These are phyloP conservation scores for Achatina immaculata DNA, from an alignment of 1,140 invertebrate genomes.

Conservation along the genomic window DNA sequence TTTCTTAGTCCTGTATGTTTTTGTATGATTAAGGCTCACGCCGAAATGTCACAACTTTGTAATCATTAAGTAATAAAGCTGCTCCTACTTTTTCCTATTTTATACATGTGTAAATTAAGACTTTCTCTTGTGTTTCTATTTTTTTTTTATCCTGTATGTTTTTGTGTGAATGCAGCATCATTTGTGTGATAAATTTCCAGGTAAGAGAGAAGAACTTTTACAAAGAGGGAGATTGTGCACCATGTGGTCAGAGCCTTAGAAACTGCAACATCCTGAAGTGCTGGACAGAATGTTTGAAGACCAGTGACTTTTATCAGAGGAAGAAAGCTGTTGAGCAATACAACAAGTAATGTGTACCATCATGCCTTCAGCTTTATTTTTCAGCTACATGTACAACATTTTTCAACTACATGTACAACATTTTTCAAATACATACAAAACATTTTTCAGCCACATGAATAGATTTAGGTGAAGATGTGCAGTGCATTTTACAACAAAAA, in stretches of 20 bases:
- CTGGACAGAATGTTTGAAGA: slow-evolving; percentile 84
- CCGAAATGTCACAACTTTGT: too few species aligned
- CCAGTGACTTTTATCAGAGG: slow-evolving; percentile 77
- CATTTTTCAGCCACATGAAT: not conserved
- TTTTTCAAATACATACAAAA: not conserved
- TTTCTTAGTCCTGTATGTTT: too few species aligned
- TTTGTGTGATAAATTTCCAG: slow-evolving; percentile 60
- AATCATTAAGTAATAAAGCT: too few species aligned
- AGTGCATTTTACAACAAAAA: too few species aligned
- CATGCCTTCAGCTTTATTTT: not conserved
- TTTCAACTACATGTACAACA: not conserved
- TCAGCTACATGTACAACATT: not conserved
- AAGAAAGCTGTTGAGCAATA: slow-evolving; percentile 44
- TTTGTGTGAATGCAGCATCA: not conserved
- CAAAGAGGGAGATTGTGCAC: slow-evolving; percentile 82
- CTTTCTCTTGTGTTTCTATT: too few species aligned
- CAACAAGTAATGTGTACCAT: slow-evolving; percentile 51
- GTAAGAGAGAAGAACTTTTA: slow-evolving; percentile 84
- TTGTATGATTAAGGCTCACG: too few species aligned
- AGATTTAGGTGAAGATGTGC: not conserved
- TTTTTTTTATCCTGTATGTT: too few species aligned
- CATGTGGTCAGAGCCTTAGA: slow-evolving; percentile 82
- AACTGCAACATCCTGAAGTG: slow-evolving; percentile 84
- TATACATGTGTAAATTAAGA: too few species aligned
- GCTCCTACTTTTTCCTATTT: too few species aligned